Percentiles rank a stretch among this genome's conserved stretches.
Conservation (phyloP, 2,888 invertebrate genomes). For the Helobdella robusta region DNA sequence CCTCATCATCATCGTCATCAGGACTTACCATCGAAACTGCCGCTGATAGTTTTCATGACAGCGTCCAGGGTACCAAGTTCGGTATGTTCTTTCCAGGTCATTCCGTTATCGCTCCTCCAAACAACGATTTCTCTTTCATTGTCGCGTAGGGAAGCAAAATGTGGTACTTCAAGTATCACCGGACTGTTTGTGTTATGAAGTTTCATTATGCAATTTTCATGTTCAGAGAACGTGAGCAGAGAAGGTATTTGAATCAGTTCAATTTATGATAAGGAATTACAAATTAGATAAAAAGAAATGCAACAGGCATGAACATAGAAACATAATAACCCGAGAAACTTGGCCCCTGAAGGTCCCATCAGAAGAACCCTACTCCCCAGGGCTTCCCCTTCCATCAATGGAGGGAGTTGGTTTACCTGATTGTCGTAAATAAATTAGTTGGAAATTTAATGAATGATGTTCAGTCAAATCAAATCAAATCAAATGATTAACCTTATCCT, state of each 20-base stretch:
- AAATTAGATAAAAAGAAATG: neutral
- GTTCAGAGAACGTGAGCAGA: neutral
- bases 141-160: constrained; percentile 93
- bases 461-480: too few relatives aligned
- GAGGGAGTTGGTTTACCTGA: constrained; percentile 79
- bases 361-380: constrained; percentile 89
- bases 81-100: constrained; percentile 96
- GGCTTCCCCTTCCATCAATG: constrained; percentile 96
- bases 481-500: constrained; percentile 54
- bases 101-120: constrained; percentile 91
- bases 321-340: constrained; percentile 79
- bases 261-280: neutral
- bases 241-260: neutral
- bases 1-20: too few relatives aligned
- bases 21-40: constrained; percentile 54
- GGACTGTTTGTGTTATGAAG: constrained; percentile 44
- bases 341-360: constrained; percentile 90
- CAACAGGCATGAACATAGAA: too few relatives aligned
- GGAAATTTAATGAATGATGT: too few relatives aligned
- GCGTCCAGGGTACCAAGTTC: constrained; percentile 87
- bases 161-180: constrained; percentile 83
- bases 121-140: constrained; percentile 94
- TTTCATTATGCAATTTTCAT: too few relatives aligned
- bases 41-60: constrained; percentile 82
- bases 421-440: neutral